phyloP scores from a whole-genome alignment of 2,888 invertebrate species.

The Nesidiocoris tenuis region DNA sequence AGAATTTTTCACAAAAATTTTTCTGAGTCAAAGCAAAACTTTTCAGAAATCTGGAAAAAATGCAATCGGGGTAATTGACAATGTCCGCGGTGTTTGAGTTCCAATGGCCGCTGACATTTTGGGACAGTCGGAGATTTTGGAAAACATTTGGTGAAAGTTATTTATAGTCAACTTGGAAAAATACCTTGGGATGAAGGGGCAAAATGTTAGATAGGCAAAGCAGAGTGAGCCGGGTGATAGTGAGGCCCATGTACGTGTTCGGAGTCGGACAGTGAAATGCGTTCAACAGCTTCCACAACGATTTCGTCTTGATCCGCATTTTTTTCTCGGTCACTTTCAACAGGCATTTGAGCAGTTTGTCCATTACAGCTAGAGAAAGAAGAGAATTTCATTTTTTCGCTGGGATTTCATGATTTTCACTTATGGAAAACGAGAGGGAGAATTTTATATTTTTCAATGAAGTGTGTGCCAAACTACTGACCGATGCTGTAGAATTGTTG shows the following conservation, averaged over 20 bases:
- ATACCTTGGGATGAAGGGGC: conserved; percentile 30
- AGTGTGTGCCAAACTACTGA: conserved; percentile 50
- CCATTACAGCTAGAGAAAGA: conserved; percentile 57
- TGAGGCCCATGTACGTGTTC: conserved; percentile 61
- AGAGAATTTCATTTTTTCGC: not conserved
- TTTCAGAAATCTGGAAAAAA: not conserved
- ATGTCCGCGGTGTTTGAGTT: too few relatives aligned
- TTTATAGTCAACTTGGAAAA: too few relatives aligned
- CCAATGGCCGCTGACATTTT: too few relatives aligned
- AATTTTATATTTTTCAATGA: not conserved
- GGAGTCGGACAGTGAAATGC: conserved; percentile 59
- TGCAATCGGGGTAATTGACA: not conserved
- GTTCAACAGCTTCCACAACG: conserved; percentile 57
- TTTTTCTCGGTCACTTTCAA: conserved; percentile 23
- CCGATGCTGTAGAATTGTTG: conserved; percentile 62
- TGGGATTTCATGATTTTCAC: not conserved
- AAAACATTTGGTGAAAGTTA: too few relatives aligned
- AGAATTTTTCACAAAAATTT: not conserved
- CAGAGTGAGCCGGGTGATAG: conserved; percentile 59
- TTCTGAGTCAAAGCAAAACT: not conserved
- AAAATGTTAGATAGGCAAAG: conserved; percentile 53
- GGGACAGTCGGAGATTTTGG: too few relatives aligned
- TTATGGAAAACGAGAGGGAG: too few relatives aligned
- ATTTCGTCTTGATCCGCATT: conserved; percentile 22
- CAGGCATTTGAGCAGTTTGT: conserved; percentile 50